Evolutionary conservation across 2,113 vertebrate species (phyloP), one percentile per base, ranked within the genome.

Genomic region (Scatophagus argus): DNA sequence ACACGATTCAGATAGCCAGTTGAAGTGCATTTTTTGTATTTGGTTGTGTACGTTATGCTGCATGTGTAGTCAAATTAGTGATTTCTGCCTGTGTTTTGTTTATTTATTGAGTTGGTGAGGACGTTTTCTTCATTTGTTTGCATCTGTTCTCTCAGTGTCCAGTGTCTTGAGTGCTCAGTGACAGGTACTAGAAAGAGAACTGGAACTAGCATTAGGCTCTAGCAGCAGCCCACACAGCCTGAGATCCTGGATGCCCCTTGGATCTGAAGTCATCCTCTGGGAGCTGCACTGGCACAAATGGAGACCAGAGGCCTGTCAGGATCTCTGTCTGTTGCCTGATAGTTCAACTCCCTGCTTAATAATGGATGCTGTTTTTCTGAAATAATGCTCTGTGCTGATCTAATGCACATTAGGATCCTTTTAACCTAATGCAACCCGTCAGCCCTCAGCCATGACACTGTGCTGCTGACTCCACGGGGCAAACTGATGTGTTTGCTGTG

Each of bases 311-410:
- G 51, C 74, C 83, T 52, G 81, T 84, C 83, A 63, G 85, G 61
- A 83, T 76, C 55, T 51, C 78, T 61, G 52, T 78, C 55, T 85
- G 2, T 72, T 64, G 77, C 70, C 65, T 46, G 68, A 55, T 62
- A 44, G 77, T 76, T 80, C 82, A 86, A 81, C 74, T 70, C 73
- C 39, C 88, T 87, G 85, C 75, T 93, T 87, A 93, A 93, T 93
- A 92, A 93, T 93, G 65, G 77, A 93, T 93, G 89, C 47, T 92
- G 89, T 90, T 91, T 89, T 87, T 79, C 84, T 93, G 82, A 90
- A 89, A 89, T 58, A 77, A 83, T 71, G 85, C 72, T 86, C 56
- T 56, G 60, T 65, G 76, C 80, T 81, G 82, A 81, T 83, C 81
- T 90, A 88, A 91, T 89, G 85, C 81, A 86, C 92, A 89, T 87